These are phyloP conservation scores for Rhabdomys pumilio DNA, from an alignment of 2,797 vertebrate genomes.

Conservation along the genomic window DNA sequence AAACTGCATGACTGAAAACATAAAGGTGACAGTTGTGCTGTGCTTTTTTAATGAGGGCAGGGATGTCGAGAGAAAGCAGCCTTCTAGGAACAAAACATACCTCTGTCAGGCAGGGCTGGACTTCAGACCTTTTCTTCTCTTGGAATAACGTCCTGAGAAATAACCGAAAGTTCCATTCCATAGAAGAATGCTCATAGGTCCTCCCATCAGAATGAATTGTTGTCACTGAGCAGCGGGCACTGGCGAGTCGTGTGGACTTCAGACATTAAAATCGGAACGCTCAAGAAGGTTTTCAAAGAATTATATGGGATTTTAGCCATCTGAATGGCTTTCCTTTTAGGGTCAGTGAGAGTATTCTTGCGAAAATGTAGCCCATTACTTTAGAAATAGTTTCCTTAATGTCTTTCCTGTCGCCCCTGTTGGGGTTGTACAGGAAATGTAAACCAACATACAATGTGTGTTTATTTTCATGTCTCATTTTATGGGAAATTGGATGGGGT, in stretches of 20 bases:
- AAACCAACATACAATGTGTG: constrained; percentile 81
- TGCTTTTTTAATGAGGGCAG: constrained; percentile 78
- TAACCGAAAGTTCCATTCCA: constrained; percentile 83
- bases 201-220: constrained; percentile 76
- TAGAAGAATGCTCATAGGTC: constrained; percentile 80
- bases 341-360: constrained; percentile 80
- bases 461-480: constrained; percentile 83
- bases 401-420: constrained; percentile 77
- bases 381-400: constrained; percentile 78
- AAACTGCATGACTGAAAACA: constrained; percentile 65
- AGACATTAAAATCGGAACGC: constrained; percentile 85
- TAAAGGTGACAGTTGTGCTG: constrained; percentile 74
- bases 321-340: constrained; percentile 70
- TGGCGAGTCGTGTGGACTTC: constrained; percentile 77
- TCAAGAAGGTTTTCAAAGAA: constrained; percentile 78
- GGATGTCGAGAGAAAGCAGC: constrained; percentile 79
- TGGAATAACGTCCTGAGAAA: constrained; percentile 79
- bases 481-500: constrained; percentile 86
- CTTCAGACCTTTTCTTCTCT: constrained; percentile 77
- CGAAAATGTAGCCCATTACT: constrained; percentile 79
- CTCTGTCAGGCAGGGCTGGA: constrained; percentile 76
- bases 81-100: constrained; percentile 70
- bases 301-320: constrained; percentile 81
- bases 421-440: constrained; percentile 79
- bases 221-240: constrained; percentile 53